A percentile compares a stretch with the other conserved stretches of the same genome.
Conservation (phyloP, 2,113 vertebrate species). For the Rhabdomys dilectus region DNA sequence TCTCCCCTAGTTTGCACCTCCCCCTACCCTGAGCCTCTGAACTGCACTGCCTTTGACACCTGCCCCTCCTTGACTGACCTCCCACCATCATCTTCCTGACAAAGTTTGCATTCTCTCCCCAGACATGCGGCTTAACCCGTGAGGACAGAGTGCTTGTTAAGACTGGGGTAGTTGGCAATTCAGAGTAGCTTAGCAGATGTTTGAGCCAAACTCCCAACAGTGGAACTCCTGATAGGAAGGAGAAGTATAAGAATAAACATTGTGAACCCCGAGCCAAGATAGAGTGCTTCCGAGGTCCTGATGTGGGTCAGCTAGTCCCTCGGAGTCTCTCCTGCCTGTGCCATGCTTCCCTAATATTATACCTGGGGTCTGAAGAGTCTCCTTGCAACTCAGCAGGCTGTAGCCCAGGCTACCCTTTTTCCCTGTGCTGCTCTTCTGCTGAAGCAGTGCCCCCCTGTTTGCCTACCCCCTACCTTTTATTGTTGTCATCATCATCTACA, state of each 20-base stretch:
- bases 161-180: fast-evolving
- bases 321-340: background rate
- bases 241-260: too few species aligned
- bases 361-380: background rate
- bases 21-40: background rate
- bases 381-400: too few species aligned
- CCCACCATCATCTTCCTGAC: background rate
- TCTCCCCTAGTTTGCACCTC: background rate
- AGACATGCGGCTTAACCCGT: fast-evolving
- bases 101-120: background rate
- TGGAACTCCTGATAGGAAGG: background rate
- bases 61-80: background rate
- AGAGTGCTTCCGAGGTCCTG: background rate
- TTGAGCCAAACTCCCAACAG: too few species aligned
- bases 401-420: background rate
- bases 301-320: background rate
- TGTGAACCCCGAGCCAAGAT: background rate
- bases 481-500: too few species aligned
- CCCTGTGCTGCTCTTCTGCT: too few species aligned
- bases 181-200: fast-evolving
- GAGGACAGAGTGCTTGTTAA: background rate
- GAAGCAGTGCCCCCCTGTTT: background rate
- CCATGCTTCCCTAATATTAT: too few species aligned
- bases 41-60: background rate
- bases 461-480: too few species aligned